Evolutionary conservation across 2,888 invertebrate genomes (phyloP).

Genomic region (Trichogramma dendrolimi): DNA sequence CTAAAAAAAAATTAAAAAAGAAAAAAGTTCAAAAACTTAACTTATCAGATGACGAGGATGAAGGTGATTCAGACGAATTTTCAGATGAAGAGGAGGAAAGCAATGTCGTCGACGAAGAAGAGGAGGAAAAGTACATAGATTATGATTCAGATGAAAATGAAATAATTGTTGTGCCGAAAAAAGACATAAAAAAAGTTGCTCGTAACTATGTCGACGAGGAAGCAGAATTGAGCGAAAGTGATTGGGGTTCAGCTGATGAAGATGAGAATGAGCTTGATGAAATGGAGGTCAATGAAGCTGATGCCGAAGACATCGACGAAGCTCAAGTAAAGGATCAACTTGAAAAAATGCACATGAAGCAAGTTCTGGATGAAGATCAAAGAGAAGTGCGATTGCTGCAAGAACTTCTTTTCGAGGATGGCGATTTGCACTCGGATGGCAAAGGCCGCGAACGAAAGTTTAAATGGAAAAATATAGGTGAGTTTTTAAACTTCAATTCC

Average conservation of each 20-base stretch:
- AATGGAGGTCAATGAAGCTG: conserved; percentile 80
- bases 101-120: conserved; percentile 39
- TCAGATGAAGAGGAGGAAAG: conserved; percentile 46
- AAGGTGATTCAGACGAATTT: conserved; percentile 14
- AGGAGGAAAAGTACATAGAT: conserved; percentile 57
- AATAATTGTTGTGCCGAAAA: conserved; percentile 54
- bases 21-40: conserved; percentile 37
- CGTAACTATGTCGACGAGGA: conserved; percentile 82
- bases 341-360: conserved; percentile 82
- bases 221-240: conserved; percentile 87
- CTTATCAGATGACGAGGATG: conserved; percentile 45
- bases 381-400: conserved; percentile 78
- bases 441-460: conserved; percentile 76
- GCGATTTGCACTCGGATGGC: conserved; percentile 74
- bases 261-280: conserved; percentile 76
- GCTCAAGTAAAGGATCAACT: conserved; percentile 73
- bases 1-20: conserved; percentile 29
- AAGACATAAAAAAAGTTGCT: conserved; percentile 54
- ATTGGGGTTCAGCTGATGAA: conserved; percentile 85
- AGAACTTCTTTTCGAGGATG: conserved; percentile 84
- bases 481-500: conserved; percentile 11
- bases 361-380: conserved; percentile 82
- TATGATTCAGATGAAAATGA: conserved; percentile 87
- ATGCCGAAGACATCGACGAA: conserved; percentile 77
- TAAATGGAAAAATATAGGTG: conserved; percentile 78